phyloP scores from a whole-genome alignment of 2,797 vertebrate genomes.

The Geotrypetes seraphini region DNA sequence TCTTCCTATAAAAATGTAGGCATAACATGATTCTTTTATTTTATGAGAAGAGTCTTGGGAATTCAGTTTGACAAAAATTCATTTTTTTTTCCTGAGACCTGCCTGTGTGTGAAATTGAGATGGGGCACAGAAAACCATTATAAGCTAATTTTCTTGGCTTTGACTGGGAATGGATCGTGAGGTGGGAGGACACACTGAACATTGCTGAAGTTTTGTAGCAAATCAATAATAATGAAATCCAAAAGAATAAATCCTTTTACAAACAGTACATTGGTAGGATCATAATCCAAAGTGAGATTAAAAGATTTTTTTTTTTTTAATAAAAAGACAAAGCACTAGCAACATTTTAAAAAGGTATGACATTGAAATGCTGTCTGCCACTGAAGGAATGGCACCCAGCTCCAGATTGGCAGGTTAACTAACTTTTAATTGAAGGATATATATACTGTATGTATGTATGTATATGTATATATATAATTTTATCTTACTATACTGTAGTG shows the following conservation, averaged over 20 bases:
- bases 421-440: no score
- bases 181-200: neutral
- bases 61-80: constrained; percentile 1
- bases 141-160: neutral
- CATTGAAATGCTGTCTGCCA: no score
- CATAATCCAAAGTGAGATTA: rapidly evolving
- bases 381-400: no score
- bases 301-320: no score
- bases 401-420: no score
- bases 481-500: no score
- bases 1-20: neutral
- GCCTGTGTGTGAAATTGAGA: constrained; percentile 2
- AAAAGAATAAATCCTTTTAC: neutral
- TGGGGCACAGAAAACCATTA: constrained; percentile 9
- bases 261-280: neutral
- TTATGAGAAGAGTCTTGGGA: constrained; percentile 1
- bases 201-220: neutral
- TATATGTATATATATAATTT: no score
- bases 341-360: no score
- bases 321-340: no score
- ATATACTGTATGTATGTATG: no score
- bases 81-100: neutral
- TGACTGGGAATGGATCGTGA: neutral
- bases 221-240: neutral
- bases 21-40: constrained; percentile 4